phyloP scores from a whole-genome alignment of 2,797 vertebrate species.

The Simalia tracyae region DNA sequence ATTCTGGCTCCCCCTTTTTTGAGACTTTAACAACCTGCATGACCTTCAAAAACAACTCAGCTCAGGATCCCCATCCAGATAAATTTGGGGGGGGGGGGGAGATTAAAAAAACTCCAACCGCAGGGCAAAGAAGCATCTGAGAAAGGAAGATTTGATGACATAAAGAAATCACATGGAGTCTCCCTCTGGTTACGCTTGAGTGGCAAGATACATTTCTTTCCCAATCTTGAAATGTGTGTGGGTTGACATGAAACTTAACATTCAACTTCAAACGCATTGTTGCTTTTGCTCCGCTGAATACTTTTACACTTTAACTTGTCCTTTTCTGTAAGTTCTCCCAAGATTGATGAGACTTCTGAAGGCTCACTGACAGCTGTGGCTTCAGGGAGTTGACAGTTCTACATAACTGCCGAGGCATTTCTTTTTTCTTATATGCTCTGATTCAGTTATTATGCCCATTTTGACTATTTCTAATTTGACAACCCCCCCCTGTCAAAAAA shows the following conservation, averaged over 20 bases:
- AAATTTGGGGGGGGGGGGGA: background rate
- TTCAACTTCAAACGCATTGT: background rate
- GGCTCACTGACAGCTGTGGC: background rate
- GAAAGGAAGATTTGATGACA: background rate
- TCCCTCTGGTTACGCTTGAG: background rate
- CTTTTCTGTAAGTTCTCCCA: background rate
- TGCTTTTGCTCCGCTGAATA: background rate
- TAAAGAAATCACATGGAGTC: background rate
- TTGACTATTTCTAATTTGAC: rapidly evolving
- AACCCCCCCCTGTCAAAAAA: background rate
- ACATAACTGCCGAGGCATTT: background rate
- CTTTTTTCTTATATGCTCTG: background rate
- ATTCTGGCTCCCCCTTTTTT: background rate
- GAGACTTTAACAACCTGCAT: background rate
- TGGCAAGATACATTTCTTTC: background rate
- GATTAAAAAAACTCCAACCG: background rate
- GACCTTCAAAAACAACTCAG: background rate
- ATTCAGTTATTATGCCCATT: background rate
- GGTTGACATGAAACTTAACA: background rate
- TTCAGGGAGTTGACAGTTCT: background rate
- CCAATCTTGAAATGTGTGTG: background rate
- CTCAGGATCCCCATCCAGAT: background rate
- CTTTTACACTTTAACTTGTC: background rate
- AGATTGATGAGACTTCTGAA: background rate
- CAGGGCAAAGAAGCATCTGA: background rate